Percentiles rank a stretch among this genome's conserved stretches.
Evolutionary conservation across 2,888 invertebrate species (phyloP).

Genomic region (Griposia aprilina): DNA sequence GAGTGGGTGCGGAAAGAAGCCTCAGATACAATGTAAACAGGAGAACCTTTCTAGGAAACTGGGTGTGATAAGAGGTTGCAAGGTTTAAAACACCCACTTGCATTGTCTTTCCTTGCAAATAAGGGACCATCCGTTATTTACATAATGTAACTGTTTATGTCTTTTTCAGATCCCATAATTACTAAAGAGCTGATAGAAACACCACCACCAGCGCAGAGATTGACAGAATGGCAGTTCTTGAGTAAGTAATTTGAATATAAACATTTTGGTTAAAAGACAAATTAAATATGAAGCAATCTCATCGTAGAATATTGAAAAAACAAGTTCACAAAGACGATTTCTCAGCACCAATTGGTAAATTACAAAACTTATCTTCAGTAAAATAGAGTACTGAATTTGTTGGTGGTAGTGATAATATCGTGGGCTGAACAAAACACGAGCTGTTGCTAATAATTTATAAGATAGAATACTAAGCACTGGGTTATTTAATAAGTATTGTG

Average conservation of each 20-base stretch:
- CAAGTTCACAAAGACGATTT: not conserved
- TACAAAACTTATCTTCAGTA: not conserved
- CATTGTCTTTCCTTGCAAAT: not conserved
- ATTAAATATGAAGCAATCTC: not conserved
- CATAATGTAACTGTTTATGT: not conserved
- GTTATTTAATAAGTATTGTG: conserved; percentile 38
- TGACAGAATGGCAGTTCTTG: conserved; percentile 79
- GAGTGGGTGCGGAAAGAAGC: too few relatives aligned
- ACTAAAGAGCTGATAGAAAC: conserved; percentile 70
- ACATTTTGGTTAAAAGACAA: not conserved
- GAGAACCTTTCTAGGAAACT: not conserved
- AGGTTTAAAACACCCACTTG: not conserved
- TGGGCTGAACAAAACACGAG: conserved; percentile 48
- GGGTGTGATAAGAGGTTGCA: not conserved
- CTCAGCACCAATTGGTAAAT: not conserved
- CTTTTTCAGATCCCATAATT: conserved; percentile 70
- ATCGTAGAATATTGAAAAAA: not conserved
- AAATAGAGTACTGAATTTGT: not conserved
- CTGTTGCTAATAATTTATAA: conserved; percentile 32
- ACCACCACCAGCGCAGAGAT: conserved; percentile 44
- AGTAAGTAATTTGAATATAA: conserved; percentile 58
- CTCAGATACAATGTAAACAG: not conserved
- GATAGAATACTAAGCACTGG: conserved; percentile 1
- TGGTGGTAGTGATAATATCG: conserved; percentile 26
- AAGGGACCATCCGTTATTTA: not conserved